phyloP scores from a whole-genome alignment of 2,888 invertebrate genomes.

The Subacronicta megacephala region DNA sequence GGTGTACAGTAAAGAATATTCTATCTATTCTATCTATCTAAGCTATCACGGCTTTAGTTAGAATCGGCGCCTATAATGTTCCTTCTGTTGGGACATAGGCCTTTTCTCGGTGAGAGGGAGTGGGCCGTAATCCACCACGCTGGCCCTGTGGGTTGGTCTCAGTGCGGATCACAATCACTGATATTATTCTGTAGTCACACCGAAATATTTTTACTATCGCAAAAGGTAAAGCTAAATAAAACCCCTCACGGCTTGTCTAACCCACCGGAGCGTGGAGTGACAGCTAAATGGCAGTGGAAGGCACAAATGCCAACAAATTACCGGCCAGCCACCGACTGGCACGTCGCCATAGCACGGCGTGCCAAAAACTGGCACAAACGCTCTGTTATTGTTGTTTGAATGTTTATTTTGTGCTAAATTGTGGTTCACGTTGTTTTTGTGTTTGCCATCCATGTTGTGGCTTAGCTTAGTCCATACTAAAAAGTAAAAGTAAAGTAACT shows the following conservation, averaged over 20 bases:
- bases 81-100: no score
- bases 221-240: slow-evolving; percentile 13
- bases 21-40: no score
- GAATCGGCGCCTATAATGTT: no score
- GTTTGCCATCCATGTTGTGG: slow-evolving; percentile 8
- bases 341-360: slow-evolving; percentile 40
- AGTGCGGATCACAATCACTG: no score
- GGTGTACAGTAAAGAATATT: no score
- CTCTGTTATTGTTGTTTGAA: slow-evolving; percentile 35
- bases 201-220: background rate
- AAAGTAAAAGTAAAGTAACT: no score
- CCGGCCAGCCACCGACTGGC: slow-evolving; percentile 41
- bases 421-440: slow-evolving; percentile 5
- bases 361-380: slow-evolving; percentile 40
- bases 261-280: slow-evolving; percentile 38
- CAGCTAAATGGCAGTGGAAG: slow-evolving; percentile 48
- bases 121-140: no score
- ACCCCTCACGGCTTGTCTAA: slow-evolving; percentile 11
- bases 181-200: no score
- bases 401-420: slow-evolving; percentile 33
- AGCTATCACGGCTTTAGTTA: no score
- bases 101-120: no score
- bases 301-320: slow-evolving; percentile 55
- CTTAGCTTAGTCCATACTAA: no score
- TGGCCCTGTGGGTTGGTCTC: no score